Base-by-base conservation (phyloP, 1,140 invertebrate genomes). In the Cydia fagiglandana region DNA sequence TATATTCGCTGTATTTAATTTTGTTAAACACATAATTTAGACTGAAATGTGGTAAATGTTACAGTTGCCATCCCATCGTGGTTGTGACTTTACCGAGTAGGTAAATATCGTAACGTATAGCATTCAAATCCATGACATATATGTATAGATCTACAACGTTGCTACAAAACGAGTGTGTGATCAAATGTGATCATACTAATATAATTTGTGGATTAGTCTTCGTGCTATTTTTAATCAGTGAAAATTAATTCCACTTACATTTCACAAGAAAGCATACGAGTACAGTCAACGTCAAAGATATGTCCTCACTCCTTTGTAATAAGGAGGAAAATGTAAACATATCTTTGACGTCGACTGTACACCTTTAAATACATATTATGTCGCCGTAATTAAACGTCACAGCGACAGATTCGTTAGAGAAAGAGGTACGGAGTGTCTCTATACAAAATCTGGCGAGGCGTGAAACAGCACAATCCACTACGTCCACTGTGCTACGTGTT, bases 11-110 rank as follows among this genome's bases (percentile, higher is more conserved):
- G 34, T 70, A 41, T 17, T 17, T 0, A 45, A 6, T 68, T 68
- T 38, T 28, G 64, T 34, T 30, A 12, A 61, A 61, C 9, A 10
- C 20, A 61, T 61, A 9, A 38, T 70, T 70, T 13, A 70, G 34
- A 70, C 15, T 68, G n/a, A 70, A 70, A 41, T 17, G 66, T 41
- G 30, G 66, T 70, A 41, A 41, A 50, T 70, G 17, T 47, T 75
- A 64, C 61, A 68, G 45, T 75, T 68, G 70, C 76, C 76, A 77
- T 77, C 76, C 76, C 64, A 77, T 53, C 61, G 45, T 53, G 76
- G 76, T 77, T 77, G 76, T 77, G 76, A 77, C 30, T 24, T 70
- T 68, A 34, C 30, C 13, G 20, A 53, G 38, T 2, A 24, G 24
- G 24, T 47, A 64, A 76, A 73, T 17, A n/a, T 13, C 13, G 41